phyloP scores from a whole-genome alignment of 2,888 invertebrate genomes.

The Pseudococcus viburni region DNA sequence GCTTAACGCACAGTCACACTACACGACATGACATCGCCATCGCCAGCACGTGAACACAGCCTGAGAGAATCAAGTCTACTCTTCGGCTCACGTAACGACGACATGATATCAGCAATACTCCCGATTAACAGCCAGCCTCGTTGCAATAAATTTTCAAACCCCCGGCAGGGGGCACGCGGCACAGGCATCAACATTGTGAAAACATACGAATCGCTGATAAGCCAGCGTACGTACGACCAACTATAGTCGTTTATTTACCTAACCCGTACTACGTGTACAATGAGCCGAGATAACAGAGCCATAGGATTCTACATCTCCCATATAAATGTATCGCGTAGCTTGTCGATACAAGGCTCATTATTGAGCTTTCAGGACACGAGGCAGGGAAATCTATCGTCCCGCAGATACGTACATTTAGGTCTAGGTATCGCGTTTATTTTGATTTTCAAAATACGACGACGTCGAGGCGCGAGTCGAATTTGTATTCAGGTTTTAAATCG shows the following conservation, averaged over 20 bases:
- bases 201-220: neutral
- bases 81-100: neutral
- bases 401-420: too few relatives aligned
- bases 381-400: neutral
- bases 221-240: neutral
- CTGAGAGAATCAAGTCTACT: neutral
- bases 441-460: neutral
- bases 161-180: neutral
- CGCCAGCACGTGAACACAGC: neutral
- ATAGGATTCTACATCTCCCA: too few relatives aligned
- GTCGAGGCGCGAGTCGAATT: neutral
- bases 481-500: slow-evolving; percentile 13
- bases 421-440: neutral
- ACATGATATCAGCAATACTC: neutral
- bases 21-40: neutral
- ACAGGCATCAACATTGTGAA: neutral
- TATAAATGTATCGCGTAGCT: neutral
- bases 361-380: neutral
- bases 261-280: neutral
- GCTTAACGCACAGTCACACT: neutral
- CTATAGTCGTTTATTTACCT: neutral
- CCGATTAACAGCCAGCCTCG: neutral
- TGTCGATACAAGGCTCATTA: neutral
- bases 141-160: neutral
- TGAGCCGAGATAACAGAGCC: neutral